Evolutionary conservation across 2,113 vertebrate species (phyloP).

Genomic region (Coptodon bakossiorum): DNA sequence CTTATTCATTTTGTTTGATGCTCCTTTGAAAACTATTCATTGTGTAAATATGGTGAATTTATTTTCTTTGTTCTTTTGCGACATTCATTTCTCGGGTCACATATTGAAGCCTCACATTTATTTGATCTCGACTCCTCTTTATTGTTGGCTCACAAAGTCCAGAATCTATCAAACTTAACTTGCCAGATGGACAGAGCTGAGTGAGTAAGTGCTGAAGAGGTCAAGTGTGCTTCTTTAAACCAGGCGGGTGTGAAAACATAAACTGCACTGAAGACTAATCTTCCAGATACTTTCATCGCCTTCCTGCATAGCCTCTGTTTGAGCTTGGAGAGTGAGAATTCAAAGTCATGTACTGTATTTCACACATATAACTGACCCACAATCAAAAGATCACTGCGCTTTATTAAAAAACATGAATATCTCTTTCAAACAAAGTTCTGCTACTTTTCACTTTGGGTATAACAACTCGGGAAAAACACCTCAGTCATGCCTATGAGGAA

Average conservation of each 20-base stretch:
- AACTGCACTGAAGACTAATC: not conserved
- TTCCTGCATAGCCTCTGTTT: not conserved
- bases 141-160: not conserved
- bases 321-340: not conserved
- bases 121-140: not conserved
- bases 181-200: not conserved
- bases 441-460: not conserved
- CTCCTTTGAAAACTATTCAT: not conserved
- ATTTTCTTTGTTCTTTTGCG: not conserved
- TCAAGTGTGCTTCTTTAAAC: not conserved
- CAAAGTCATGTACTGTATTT: not conserved
- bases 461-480: not conserved
- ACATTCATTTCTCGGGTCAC: not conserved
- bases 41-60: accelerated
- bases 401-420: not conserved
- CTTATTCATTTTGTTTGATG: not conserved
- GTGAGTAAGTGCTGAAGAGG: not conserved
- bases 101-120: not conserved
- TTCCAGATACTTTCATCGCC: not conserved
- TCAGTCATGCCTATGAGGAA: not conserved
- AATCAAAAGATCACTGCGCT: not conserved
- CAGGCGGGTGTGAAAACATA: not conserved
- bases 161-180: not conserved
- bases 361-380: not conserved
- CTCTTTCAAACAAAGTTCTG: not conserved